phyloP scores from a whole-genome alignment of 2,797 vertebrate genomes.

The Hybognathus amarus region DNA sequence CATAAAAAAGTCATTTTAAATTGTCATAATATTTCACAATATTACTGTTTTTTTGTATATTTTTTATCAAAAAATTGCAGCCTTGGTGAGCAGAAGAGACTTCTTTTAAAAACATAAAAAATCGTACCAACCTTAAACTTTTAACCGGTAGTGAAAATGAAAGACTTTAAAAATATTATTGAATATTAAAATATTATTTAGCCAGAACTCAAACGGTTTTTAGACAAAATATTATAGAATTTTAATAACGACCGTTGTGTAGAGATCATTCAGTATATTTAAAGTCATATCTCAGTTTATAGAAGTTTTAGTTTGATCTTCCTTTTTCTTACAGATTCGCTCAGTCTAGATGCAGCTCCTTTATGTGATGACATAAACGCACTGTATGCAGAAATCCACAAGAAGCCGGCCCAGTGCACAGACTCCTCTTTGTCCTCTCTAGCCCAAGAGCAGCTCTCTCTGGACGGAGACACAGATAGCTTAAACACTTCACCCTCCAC shows the following conservation, averaged over 20 bases:
- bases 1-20: too few relatives aligned
- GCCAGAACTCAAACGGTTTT: neutral
- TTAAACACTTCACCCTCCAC: slow-evolving; percentile 89
- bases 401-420: slow-evolving; percentile 83
- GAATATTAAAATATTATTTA: too few relatives aligned
- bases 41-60: too few relatives aligned
- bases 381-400: slow-evolving; percentile 93
- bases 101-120: too few relatives aligned
- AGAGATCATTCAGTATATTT: neutral
- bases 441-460: slow-evolving; percentile 81
- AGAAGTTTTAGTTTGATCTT: neutral
- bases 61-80: too few relatives aligned
- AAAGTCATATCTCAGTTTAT: neutral
- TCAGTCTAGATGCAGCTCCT: slow-evolving; percentile 80
- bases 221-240: neutral
- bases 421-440: slow-evolving; percentile 81
- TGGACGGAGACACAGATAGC: slow-evolving; percentile 86
- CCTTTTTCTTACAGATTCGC: slow-evolving; percentile 75
- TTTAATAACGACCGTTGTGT: neutral
- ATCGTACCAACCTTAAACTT: too few relatives aligned
- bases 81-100: too few relatives aligned
- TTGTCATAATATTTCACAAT: too few relatives aligned
- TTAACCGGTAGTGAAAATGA: too few relatives aligned
- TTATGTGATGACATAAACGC: slow-evolving; percentile 86
- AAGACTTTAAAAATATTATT: neutral